Base-by-base conservation (phyloP, 1,140 invertebrate genomes). In the Chlorops oryzae region DNA sequence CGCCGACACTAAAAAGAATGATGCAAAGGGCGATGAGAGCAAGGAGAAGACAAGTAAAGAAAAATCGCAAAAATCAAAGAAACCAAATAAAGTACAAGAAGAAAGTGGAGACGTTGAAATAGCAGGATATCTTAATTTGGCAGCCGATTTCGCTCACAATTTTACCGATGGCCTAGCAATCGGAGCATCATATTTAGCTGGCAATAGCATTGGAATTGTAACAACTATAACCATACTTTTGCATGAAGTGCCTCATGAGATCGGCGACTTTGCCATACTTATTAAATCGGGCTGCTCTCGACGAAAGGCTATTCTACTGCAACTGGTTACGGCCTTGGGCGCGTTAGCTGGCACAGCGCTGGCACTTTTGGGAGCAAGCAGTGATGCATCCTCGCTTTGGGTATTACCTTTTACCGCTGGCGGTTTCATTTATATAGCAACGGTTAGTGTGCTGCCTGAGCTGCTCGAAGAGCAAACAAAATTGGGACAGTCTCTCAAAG, bases 161-260 rank as follows among this genome's bases (percentile, higher is more conserved):
- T 98, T 98, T 74, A 96, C 92, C 1, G 95, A 98, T 75, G 96
- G 95, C 0, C 75, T 98, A 40, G 93, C 95, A 0, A 87, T 98
- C 17, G 94, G 90, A 13, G 93, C 90, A 0, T 92, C 91, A 34
- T 98, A 96, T 76, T 75, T 96, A 7, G 87, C 95, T 7, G 88
- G 86, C 4, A 84, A 87, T 59, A 75, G 91, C 65, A 83, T 96
- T 46, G 96, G 96, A 1, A 65, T 88, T 9, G 75, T 97, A 0
- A 97, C 94, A 6, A 97, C 94, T 0, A 83, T 94, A 51, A 93
- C 94, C 25, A 98, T 98, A 38, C 45, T 74, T 64, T 77, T 95
- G 22, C 95, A 98, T 64, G 94, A 98, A 75, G 91, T 98, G 47
- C 96, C 96, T 0, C 96, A 98, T 65, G 96, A 98, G 73, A 87